These are phyloP conservation scores for Pangasius macronema DNA, from an alignment of 2,797 vertebrate species.

Conservation along the genomic window DNA sequence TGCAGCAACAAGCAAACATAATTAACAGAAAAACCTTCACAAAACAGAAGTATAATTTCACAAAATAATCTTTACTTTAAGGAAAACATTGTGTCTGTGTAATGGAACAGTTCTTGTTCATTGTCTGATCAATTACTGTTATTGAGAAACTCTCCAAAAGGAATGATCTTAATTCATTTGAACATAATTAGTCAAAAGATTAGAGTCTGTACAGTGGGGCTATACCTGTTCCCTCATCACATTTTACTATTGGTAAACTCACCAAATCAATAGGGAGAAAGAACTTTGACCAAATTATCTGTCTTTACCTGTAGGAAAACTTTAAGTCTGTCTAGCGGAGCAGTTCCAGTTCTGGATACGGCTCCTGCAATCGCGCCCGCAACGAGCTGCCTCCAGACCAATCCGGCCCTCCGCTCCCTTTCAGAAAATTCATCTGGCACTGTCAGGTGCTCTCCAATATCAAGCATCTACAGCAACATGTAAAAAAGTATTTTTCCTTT, in stretches of 20 bases:
- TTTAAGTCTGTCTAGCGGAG: conserved; percentile 91
- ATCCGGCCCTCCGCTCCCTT: conserved; percentile 82
- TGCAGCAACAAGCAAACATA: conserved; percentile 34
- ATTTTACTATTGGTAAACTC: neutral
- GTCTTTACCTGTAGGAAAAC: conserved; percentile 88
- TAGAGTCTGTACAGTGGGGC: neutral
- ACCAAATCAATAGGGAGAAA: neutral
- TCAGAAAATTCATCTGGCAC: conserved; percentile 94
- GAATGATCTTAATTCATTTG: neutral
- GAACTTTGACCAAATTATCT: neutral
- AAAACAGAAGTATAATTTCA: neutral
- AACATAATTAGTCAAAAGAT: neutral
- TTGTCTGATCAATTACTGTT: neutral
- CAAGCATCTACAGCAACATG: conserved; percentile 69
- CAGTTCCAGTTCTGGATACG: conserved; percentile 90
- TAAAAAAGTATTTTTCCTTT: neutral
- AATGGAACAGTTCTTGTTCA: neutral
- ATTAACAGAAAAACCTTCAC: neutral
- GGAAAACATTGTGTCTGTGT: neutral
- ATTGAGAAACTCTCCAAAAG: neutral
- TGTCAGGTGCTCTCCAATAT: conserved; percentile 90
- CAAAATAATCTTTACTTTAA: neutral
- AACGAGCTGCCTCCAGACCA: conserved; percentile 91
- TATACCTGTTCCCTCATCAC: neutral
- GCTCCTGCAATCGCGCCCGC: conserved; percentile 90